Base-by-base conservation (phyloP, 2,797 vertebrate species). In the Chelonia mydas region DNA sequence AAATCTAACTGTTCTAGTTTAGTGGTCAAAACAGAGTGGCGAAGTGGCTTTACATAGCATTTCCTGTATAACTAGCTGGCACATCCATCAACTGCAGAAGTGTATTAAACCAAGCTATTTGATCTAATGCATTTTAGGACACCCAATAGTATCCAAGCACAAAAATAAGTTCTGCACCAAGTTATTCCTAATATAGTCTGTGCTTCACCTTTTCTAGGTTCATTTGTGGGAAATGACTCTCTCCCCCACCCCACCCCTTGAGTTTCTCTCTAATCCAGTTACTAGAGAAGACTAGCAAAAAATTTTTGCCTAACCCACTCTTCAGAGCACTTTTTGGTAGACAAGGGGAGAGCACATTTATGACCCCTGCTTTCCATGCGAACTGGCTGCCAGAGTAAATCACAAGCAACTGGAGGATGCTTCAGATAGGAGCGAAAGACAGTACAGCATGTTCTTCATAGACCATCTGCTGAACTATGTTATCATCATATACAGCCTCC, bases 401-500 rank as follows among this genome's bases (percentile, higher is more conserved):
- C 65, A 19, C 9, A 54, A 78, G 1, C 12, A 55, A 37, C 25
- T 84, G 6, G 7, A 87, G 93, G 94, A 99, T 98, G 98, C 98
- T 97, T 99, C 99, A 99, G 99, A 94, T 97, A 99, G 98, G 98
- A 98, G 98, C 98, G 97, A 99, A 99, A 99, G 98, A 99, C 96
- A 61, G 41, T n/a, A 27, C 25, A 95, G 97, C 13, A 1, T 91
- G 92, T 76, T 98, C 98, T 97, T 97, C 99, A 99, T 0, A 0
- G 81, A n/a, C 37, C 8, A 96, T 99, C 99, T 96, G 99, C 94
- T 99, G 99, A 99, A 99, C 99, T 99, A 99, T 99, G 99, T 95
- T 2, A 5, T 99, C 99, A 99, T 99, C 99, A 99, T 55, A 80
- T 2, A 7, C 94, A 97, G 94, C 95, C 95, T 84, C 19, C 83